A percentile compares a stretch with the other conserved stretches of the same genome.
These are phyloP conservation scores for Peromyscus leucopus DNA, from an alignment of 2,113 vertebrate species.

Conservation along the genomic window DNA sequence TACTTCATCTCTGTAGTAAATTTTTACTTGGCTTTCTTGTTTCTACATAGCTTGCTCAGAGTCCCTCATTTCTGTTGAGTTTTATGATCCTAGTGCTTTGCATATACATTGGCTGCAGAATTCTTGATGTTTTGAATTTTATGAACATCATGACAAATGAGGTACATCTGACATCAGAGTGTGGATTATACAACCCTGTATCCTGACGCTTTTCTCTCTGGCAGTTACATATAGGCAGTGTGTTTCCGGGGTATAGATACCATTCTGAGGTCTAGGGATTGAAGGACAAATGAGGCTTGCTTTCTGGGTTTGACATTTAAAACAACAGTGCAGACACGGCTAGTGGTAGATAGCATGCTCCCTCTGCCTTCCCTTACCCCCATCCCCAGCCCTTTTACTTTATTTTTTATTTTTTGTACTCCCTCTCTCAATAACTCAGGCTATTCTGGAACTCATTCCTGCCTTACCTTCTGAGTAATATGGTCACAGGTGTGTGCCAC, in stretches of 20 bases:
- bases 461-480: background rate
- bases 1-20: background rate
- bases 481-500: background rate
- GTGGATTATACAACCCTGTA: background rate
- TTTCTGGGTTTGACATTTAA: constrained; percentile 6
- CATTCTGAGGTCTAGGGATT: background rate
- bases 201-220: background rate
- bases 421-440: background rate
- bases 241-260: background rate
- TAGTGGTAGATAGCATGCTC: background rate
- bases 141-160: background rate
- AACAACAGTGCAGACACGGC: background rate
- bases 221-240: background rate
- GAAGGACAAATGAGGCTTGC: background rate
- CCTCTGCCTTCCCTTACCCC: background rate
- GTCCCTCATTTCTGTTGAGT: background rate
- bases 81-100: background rate
- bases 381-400: too few relatives aligned
- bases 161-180: background rate
- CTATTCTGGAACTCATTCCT: background rate
- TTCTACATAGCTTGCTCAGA: constrained; percentile 2
- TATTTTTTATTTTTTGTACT: too few relatives aligned
- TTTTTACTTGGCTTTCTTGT: constrained; percentile 12
- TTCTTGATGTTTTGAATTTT: background rate
- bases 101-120: background rate